A percentile compares a stretch with the other conserved stretches of the same genome.
Evolutionary conservation across 2,113 vertebrate species (phyloP).

Genomic region (Laticauda colubrina): DNA sequence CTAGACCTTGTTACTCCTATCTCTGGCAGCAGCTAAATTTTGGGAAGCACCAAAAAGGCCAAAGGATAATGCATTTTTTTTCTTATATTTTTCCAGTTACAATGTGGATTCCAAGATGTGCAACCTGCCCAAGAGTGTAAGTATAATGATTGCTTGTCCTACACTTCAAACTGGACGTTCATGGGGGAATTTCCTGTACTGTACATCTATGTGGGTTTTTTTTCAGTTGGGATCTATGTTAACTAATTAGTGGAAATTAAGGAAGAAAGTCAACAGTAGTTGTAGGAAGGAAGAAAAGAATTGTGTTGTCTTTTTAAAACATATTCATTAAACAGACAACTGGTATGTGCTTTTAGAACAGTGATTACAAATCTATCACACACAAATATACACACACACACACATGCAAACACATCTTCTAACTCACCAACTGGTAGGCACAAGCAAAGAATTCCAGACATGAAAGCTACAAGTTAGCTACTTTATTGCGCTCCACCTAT

Average conservation of each 20-base stretch:
- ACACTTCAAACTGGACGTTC: too few relatives aligned
- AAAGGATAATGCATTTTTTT: not conserved
- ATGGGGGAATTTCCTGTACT: not conserved
- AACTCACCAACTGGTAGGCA: not conserved
- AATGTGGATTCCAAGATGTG: constrained; percentile 93
- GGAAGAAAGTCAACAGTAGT: not conserved
- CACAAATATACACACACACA: not conserved
- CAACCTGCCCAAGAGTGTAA: constrained; percentile 92
- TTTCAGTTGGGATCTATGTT: not conserved
- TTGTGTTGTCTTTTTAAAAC: not conserved
- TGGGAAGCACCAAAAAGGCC: not conserved
- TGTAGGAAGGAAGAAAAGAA: not conserved
- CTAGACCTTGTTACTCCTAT: not conserved
- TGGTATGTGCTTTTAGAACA: not conserved
- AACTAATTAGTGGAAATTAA: not conserved
- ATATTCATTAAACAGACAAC: not conserved
- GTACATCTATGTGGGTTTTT: too few relatives aligned
- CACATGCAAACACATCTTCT: not conserved
- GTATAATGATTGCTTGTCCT: constrained; percentile 31
- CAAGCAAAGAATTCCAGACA: not conserved
- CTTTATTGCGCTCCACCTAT: not conserved
- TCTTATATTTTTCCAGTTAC: constrained; percentile 77
- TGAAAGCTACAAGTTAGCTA: not conserved
- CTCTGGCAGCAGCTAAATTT: not conserved
- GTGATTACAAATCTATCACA: not conserved